Evolutionary conservation across 2,113 vertebrate species (phyloP).

Genomic region (Coryphaenoides rupestris): DNA sequence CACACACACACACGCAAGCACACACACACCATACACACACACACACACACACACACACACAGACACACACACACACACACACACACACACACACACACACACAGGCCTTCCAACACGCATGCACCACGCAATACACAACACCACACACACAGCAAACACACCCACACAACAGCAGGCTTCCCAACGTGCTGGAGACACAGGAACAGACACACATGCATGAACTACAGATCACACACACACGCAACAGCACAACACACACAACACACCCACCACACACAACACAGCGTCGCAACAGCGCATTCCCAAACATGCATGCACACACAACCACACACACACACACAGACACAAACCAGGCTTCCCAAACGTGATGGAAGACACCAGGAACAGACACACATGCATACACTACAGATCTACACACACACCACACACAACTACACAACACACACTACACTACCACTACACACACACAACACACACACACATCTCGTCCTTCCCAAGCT

Average conservation of each 20-base stretch:
- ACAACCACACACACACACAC: slow-evolving; percentile 27
- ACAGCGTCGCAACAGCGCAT: too few relatives aligned
- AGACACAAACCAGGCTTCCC: too few relatives aligned
- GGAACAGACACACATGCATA: background rate
- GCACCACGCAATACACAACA: slow-evolving; percentile 4
- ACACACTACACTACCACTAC: too few relatives aligned
- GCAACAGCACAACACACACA: slow-evolving; percentile 35
- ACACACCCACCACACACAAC: too few relatives aligned
- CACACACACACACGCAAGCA: background rate
- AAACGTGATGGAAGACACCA: too few relatives aligned
- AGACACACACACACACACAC: slow-evolving; percentile 19
- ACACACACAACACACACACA: slow-evolving; percentile 41
- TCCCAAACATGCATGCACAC: background rate
- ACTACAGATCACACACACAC: too few relatives aligned
- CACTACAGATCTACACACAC: slow-evolving; percentile 25
- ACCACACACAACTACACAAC: slow-evolving; percentile 18
- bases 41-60: slow-evolving; percentile 29
- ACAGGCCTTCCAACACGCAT: too few relatives aligned
- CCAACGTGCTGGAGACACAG: too few relatives aligned
- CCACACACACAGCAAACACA: slow-evolving; percentile 23
- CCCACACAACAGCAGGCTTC: too few relatives aligned
- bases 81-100: slow-evolving; percentile 32
- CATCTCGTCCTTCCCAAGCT: slow-evolving; percentile 45
- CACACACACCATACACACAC: background rate
- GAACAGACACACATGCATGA: too few relatives aligned